Base-by-base conservation (phyloP, 2,797 vertebrate genomes). In the Vireo griseus region DNA sequence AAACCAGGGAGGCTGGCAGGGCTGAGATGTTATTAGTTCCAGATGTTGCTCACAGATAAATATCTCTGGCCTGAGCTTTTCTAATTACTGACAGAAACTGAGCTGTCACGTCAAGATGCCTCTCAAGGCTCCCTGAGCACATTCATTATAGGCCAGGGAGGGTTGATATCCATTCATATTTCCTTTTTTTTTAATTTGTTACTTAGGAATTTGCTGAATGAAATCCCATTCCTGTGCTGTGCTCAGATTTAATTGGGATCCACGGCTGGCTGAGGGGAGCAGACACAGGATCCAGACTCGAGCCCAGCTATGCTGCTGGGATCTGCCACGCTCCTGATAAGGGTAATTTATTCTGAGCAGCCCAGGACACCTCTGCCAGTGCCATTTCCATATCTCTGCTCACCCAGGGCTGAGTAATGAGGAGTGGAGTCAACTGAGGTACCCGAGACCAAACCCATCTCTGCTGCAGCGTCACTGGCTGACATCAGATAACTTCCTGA, bases 381-480 rank as follows among this genome's bases (percentile, higher is more conserved):
- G 91, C 31, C 71, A 85, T 96, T 96, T 94, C 91, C 85, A 66
- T 92, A 86, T 86, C 92, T 95, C 57, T 92, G 84, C 84, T 92
- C 63, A 24, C 5, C 50, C 51, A 73, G 84, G 66, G 74, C 91
- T 89, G 61, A 7, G 73, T 67, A 82, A 67, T 26, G 81, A 59
- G 63, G 67, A 71, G 18, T 14, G 75, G 85, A 91, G 95, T 94
- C 95, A 90, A 17, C 61, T 86, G 79, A 95, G 93, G 93, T 92
- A 5, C n/a, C 75, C 0, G 72, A 90, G 90, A 33, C 82, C 90
- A 39, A 72, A 5, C 69, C 61, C 72, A 16, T 48, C 75, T 15
- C 11, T 67, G 78, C 62, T 55, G 4, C 13, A 73, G 84, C 19
- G 0, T 76, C 87, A 13, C 21, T 16, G 75, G 35, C 91, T 87